Base-by-base conservation (phyloP, 1,140 invertebrate species). In the Cylas formicarius region DNA sequence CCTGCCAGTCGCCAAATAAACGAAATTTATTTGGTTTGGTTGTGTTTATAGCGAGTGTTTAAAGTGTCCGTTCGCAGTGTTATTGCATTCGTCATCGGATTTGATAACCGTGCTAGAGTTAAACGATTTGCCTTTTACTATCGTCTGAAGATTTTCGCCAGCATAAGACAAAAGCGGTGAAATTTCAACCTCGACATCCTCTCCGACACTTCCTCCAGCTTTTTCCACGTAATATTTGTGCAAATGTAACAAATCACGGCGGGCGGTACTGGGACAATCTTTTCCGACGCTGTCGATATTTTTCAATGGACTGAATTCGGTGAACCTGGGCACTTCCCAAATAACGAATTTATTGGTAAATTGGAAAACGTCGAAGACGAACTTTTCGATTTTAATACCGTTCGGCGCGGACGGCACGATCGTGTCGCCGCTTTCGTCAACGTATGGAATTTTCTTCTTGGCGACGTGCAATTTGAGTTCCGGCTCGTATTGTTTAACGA, bases 311-410 rank as follows among this genome's bases (percentile, higher is more conserved):
- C 93, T 93, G 64, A 99, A 99, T 65, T 99, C 96, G 44, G 87
- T 84, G 54, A 93, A 84, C 33, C 95, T 74, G 0, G 82, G 72
- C 0, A 95, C 94, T 74, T 97, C 90, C 82, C 94, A 92, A 3
- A 89, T 89, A 13, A 85, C 88, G 61, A 99, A 92, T 53, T 84
- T 86, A 66, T 86, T 77, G 0, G 91, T 77, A 66, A 92, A 95
- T 57, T 86, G 83, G 65, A 99, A 98, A 0, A 97, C 93, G 71
- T 99, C 97, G 65, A 99, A 99, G 2, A 99, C 85, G 67, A 99
- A 99, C 69, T 99, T 99, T 58, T 99, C 97, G 65, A 98, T 86
- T 74, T 99, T 99, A 48, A 99, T 93, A 14, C 95, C 96, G 65
- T 99, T 99, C 0, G 87, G 81, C 57, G 78, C 75, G 0, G 77